These are phyloP conservation scores for Polymixis lichenea DNA, from an alignment of 2,888 invertebrate species.

Conservation along the genomic window DNA sequence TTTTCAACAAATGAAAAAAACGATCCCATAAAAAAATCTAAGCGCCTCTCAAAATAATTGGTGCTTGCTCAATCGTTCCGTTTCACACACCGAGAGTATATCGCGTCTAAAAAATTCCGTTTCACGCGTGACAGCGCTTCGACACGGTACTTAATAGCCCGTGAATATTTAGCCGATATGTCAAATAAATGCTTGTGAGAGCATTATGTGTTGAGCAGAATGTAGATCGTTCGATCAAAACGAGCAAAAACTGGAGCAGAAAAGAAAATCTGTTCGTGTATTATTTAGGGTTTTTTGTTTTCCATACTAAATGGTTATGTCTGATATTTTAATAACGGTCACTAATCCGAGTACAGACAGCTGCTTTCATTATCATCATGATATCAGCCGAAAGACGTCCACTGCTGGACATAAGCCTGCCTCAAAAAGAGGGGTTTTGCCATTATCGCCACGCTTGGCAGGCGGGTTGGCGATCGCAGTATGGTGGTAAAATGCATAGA, in stretches of 20 bases:
- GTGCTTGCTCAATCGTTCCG: constrained; percentile 51
- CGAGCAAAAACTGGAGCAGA: constrained; percentile 3
- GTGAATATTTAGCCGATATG: constrained; percentile 64
- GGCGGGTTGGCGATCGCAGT: no score
- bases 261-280: not conserved
- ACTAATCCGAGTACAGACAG: no score
- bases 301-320: not conserved
- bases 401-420: no score
- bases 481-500: no score
- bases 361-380: no score
- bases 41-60: constrained; percentile 61
- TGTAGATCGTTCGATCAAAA: constrained; percentile 44
- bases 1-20: constrained; percentile 30
- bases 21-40: constrained; percentile 44
- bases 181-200: constrained; percentile 59
- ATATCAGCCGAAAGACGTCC: no score
- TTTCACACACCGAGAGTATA: constrained; percentile 49
- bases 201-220: constrained; percentile 36
- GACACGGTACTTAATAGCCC: constrained; percentile 59
- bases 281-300: not conserved
- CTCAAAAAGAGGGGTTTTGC: no score
- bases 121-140: constrained; percentile 53
- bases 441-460: no score
- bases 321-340: not conserved
- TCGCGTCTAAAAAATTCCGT: constrained; percentile 45